phyloP scores from a whole-genome alignment of 2,113 vertebrate species.

The Tapirus terrestris region DNA sequence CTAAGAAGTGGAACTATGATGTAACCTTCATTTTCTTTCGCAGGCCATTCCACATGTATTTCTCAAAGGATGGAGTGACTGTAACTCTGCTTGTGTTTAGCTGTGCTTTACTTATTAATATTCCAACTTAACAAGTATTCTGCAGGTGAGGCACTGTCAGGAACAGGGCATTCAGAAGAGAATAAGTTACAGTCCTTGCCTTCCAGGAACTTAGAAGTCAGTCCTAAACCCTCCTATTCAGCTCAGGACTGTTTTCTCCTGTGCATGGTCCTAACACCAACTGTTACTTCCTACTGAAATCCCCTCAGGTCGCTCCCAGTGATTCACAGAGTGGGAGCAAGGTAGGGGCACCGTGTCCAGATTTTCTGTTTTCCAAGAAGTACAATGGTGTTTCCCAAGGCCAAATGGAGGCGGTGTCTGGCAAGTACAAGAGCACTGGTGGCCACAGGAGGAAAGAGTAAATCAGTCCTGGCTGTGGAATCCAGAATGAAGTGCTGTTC shows the following conservation, averaged over 20 bases:
- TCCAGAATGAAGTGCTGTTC: not conserved
- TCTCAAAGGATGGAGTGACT: not conserved
- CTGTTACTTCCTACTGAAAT: not conserved
- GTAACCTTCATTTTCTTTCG: not conserved
- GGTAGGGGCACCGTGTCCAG: not conserved
- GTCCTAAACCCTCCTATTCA: not conserved
- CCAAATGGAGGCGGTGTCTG: not conserved
- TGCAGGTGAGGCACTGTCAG: not conserved
- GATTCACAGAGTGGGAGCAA: not conserved
- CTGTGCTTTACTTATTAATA: not conserved
- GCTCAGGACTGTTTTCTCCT: not conserved
- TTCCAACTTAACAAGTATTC: not conserved
- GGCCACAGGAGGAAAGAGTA: not conserved
- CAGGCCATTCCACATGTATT: not conserved
- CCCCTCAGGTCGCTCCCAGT: not conserved
- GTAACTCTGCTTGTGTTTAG: not conserved
- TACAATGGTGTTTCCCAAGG: not conserved
- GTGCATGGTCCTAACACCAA: not conserved
- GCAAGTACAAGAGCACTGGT: not conserved
- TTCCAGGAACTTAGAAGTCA: not conserved
- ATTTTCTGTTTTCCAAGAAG: not conserved
- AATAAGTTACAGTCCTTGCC: not conserved
- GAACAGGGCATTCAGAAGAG: not conserved
- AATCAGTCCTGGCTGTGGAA: not conserved
- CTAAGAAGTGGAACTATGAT: not conserved